Evolutionary conservation across 2,888 invertebrate species (phyloP).

Genomic region (Ophonus ardosiacus): DNA sequence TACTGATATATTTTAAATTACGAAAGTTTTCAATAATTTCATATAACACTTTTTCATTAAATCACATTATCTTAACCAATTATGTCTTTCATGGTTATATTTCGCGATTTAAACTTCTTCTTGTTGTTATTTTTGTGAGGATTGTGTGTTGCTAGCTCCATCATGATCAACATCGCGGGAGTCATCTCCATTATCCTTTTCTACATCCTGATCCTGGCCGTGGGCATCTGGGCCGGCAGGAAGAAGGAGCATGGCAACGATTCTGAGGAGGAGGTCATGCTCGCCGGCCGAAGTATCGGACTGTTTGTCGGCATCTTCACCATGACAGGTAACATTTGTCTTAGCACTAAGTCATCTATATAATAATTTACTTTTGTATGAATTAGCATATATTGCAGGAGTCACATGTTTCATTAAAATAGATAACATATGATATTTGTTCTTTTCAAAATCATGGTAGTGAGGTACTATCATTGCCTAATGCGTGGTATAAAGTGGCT

Average conservation of each 20-base stretch:
- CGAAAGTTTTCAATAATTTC: too few species aligned
- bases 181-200: constrained; percentile 96
- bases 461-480: too few species aligned
- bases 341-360: not conserved
- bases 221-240: constrained; percentile 98
- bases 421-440: too few species aligned
- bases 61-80: too few species aligned
- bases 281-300: constrained; percentile 98
- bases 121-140: not conserved
- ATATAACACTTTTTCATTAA: too few species aligned
- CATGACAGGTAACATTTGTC: constrained; percentile 89
- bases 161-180: constrained; percentile 95
- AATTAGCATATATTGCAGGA: too few species aligned
- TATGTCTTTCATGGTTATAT: too few species aligned
- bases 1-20: too few species aligned
- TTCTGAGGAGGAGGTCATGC: constrained; percentile 98
- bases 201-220: constrained; percentile 95
- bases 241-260: constrained; percentile 94
- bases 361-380: not conserved
- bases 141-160: constrained; percentile 70
- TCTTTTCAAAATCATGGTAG: too few species aligned
- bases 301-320: constrained; percentile 98
- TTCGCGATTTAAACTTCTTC: too few species aligned
- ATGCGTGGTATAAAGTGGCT: too few species aligned
- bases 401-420: too few species aligned